Conservation (phyloP, 2,113 vertebrate genomes). For the Tor tambroides region DNA sequence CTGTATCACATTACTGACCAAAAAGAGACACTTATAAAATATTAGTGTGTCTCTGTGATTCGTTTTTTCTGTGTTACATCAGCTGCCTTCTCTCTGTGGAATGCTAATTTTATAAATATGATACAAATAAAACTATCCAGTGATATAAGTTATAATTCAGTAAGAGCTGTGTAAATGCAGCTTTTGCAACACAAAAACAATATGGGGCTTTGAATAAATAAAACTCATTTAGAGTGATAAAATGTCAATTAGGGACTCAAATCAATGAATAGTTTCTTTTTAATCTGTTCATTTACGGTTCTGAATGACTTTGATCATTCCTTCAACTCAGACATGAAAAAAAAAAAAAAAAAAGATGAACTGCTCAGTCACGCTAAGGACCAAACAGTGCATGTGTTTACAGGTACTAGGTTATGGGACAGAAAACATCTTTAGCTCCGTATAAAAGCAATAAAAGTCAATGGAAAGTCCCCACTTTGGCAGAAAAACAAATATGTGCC, state of each 20-base stretch:
- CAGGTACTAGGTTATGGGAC: no score
- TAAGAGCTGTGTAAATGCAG: neutral
- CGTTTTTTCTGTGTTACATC: slow-evolving; percentile 56
- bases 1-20: slow-evolving; percentile 47
- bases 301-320: neutral
- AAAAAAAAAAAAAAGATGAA: neutral
- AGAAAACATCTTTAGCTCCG: neutral
- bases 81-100: slow-evolving; percentile 50
- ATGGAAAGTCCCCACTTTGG: neutral
- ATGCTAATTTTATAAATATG: neutral
- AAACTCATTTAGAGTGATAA: neutral
- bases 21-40: slow-evolving; percentile 51
- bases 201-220: neutral
- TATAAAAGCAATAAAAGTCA: neutral
- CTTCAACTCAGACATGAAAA: neutral
- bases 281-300: neutral
- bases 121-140: neutral
- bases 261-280: no score
- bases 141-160: neutral
- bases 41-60: slow-evolving; percentile 57
- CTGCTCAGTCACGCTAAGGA: neutral
- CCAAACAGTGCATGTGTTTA: neutral
- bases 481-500: neutral
- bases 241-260: neutral
- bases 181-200: no score